Base-by-base conservation (phyloP, 2,113 vertebrate species). In the Cottus gobio region DNA sequence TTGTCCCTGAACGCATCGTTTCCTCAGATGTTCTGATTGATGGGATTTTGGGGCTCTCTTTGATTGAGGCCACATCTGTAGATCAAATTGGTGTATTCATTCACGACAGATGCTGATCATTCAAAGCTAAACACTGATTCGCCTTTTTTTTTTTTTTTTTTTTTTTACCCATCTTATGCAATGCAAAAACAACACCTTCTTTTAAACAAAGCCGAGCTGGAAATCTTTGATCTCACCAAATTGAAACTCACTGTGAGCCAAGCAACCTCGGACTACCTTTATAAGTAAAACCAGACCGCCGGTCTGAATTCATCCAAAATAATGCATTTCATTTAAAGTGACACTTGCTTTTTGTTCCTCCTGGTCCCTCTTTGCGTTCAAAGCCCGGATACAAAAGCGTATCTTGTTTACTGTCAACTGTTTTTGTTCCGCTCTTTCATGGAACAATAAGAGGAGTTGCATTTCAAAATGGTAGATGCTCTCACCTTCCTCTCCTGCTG, bases 401-500 rank as follows among this genome's bases (percentile, higher is more conserved):
- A 58, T 88, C 44, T 93, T 89, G 91, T 94, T 94, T 94, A 88
- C 91, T 83, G 90, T 88, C 88, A 82, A 82, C 71, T 86, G 84
- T 87, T 90, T 90, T 90, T 89, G 87, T 90, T 92, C 90, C 69
- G 77, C 80, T 92, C 90, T 93, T 90, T 87, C 79, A 39, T 16
- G 71, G 92, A 94, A 94, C 93, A 95, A 92, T 94, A 93, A 72
- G 89, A 79, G 75, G 84, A 93, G 90, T 89, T 92, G 90, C 91
- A 88, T 94, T 92, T 94, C 89, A 94, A 94, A 95, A 95, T 92
- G 95, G 93, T 92, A 87, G 93, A 91, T 91, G 93, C 92, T 94
- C 97, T 98, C 96, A 97, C 97, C 98, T 97, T 96, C 95, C 94
- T 92, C 93, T 95, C 93, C 85, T 90, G 93, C 94, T 93, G 95